These are phyloP conservation scores for Lithosia quadra DNA, from an alignment of 2,888 invertebrate species.

Conservation along the genomic window DNA sequence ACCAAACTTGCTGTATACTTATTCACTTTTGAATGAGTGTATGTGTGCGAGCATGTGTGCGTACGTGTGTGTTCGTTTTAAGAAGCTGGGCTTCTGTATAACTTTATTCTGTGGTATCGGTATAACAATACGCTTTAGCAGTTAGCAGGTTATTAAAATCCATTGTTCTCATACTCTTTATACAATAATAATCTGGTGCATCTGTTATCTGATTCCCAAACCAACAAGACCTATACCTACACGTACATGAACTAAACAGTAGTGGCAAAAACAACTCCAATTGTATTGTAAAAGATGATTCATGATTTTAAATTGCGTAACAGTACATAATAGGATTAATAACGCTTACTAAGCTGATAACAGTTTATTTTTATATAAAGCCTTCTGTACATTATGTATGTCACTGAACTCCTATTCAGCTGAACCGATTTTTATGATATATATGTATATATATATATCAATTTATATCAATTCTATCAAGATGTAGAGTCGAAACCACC, in stretches of 20 bases:
- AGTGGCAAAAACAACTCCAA: background rate
- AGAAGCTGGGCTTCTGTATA: background rate
- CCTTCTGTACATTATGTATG: background rate
- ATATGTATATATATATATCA: too few relatives aligned
- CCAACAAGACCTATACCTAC: background rate
- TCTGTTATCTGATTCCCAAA: constrained; percentile 18
- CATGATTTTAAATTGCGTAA: background rate
- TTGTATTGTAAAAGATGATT: background rate
- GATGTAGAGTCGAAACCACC: too few relatives aligned
- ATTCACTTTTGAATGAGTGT: too few relatives aligned
- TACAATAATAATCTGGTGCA: constrained; percentile 10
- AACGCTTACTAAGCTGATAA: background rate
- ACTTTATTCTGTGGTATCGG: background rate
- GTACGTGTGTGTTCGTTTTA: background rate
- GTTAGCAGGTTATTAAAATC: constrained; percentile 10
- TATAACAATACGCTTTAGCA: constrained; percentile 4
- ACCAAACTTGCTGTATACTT: too few relatives aligned
- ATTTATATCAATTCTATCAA: too few relatives aligned
- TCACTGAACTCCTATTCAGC: background rate
- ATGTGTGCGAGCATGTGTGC: too few relatives aligned
- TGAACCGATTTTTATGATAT: background rate
- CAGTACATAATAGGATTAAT: constrained; percentile 3
- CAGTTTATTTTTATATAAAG: background rate
- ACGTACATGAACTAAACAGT: background rate
- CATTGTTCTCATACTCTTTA: background rate